phyloP scores from a whole-genome alignment of 2,888 invertebrate genomes.

The Ornithoptera alexandrae region DNA sequence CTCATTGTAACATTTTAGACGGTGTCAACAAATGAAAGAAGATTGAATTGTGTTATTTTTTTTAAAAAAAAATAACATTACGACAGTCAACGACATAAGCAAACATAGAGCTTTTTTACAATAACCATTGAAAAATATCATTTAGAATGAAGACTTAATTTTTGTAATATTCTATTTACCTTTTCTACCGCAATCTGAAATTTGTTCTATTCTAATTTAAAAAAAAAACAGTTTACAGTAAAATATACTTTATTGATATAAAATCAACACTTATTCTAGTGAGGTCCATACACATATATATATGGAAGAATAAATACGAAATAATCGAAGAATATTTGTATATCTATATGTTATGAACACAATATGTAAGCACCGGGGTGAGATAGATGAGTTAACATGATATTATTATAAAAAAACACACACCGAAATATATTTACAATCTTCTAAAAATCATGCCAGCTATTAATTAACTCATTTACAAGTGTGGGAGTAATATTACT shows the following conservation, averaged over 20 bases:
- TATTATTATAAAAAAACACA: not conserved
- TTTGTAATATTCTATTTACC: too few relatives aligned
- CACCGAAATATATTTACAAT: conserved; percentile 11
- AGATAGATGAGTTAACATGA: not conserved
- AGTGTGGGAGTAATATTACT: too few relatives aligned
- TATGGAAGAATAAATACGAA: conserved; percentile 9
- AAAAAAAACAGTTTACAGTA: conserved; percentile 16
- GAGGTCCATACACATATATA: conserved; percentile 7
- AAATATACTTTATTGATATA: conserved; percentile 28
- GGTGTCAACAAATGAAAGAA: conserved; percentile 17
- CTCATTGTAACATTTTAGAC: conserved; percentile 12
- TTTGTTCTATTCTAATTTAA: not conserved
- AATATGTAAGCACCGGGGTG: conserved; percentile 4
- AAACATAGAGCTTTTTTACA: not conserved
- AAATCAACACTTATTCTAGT: conserved; percentile 33
- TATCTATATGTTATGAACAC: conserved; percentile 3
- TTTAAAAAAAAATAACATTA: not conserved
- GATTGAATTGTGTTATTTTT: conserved; percentile 14
- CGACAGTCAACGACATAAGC: not conserved
- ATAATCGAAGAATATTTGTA: not conserved
- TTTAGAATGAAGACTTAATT: too few relatives aligned
- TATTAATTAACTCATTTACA: not conserved
- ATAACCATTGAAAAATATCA: too few relatives aligned
- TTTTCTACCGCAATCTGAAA: too few relatives aligned
- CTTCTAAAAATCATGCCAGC: not conserved